A percentile compares a stretch with the other conserved stretches of the same genome.
phyloP scores from a whole-genome alignment of 2,797 vertebrate genomes.

The Acestrorhynchus altus region DNA sequence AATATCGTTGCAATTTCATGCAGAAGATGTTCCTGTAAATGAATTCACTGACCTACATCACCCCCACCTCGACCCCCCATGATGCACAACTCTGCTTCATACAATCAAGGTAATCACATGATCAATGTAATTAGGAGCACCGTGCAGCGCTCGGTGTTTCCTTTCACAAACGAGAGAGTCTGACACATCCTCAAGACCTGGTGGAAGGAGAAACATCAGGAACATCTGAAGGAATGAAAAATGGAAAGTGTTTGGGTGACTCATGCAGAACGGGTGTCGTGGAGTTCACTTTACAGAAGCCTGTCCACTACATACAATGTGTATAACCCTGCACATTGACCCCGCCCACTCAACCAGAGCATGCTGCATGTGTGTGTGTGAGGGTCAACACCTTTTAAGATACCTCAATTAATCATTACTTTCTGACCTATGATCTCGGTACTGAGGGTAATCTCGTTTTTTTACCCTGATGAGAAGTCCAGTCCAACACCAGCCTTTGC shows the following conservation, averaged over 20 bases:
- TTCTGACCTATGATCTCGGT: not conserved
- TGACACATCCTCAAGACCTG: no score
- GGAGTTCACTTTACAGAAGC: slow-evolving; percentile 8
- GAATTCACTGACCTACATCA: slow-evolving; percentile 6
- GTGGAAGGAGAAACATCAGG: not conserved
- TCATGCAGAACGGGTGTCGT: slow-evolving; percentile 20
- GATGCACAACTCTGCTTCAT: not conserved
- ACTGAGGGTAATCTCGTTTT: not conserved
- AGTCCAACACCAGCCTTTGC: no score
- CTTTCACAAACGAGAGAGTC: not conserved
- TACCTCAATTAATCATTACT: not conserved
- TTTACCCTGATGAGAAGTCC: no score
- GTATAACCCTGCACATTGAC: no score
- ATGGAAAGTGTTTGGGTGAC: slow-evolving; percentile 11
- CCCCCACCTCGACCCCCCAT: not conserved
- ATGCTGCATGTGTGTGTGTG: no score
- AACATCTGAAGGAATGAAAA: not conserved
- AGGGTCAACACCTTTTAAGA: no score
- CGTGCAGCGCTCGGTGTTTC: no score
- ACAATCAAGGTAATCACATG: not conserved
- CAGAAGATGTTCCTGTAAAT: not conserved
- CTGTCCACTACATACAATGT: not conserved
- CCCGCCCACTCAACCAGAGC: no score
- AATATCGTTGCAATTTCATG: slow-evolving; percentile 16
- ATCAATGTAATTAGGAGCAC: not conserved